Percentiles rank a stretch among this genome's conserved stretches.
phyloP scores from a whole-genome alignment of 2,797 vertebrate genomes.

The Hydrophis major region DNA sequence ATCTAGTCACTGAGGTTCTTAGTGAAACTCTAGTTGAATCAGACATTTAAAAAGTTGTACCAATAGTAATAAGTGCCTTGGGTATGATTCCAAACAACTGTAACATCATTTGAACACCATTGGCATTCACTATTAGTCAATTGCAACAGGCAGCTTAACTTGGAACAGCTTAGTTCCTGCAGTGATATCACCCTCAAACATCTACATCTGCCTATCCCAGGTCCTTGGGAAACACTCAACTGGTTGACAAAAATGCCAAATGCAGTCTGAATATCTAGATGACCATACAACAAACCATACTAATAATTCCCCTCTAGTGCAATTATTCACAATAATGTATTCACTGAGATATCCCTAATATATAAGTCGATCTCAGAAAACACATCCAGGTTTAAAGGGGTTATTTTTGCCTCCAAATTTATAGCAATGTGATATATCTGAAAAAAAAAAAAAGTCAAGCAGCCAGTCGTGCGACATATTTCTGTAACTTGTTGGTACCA shows the following conservation, averaged over 20 bases:
- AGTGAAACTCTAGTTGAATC: not conserved
- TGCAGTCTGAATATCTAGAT: not conserved
- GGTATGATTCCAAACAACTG: not conserved
- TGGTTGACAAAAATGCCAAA: not conserved
- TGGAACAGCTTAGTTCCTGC: not conserved
- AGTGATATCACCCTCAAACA: accelerated
- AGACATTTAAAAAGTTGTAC: not conserved
- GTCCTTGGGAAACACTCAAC: not conserved
- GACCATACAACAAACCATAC: not conserved
- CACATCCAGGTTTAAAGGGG: not conserved
- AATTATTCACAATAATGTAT: not conserved
- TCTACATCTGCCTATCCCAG: not conserved
- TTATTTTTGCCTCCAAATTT: not conserved
- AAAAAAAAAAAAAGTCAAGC: not conserved
- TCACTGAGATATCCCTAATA: not conserved
- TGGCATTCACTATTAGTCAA: not conserved
- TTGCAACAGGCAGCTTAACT: not conserved
- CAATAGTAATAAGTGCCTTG: not conserved
- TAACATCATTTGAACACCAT: not conserved
- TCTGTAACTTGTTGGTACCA: not conserved
- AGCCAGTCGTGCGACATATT: not conserved
- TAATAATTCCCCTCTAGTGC: not conserved
- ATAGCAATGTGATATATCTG: not conserved
- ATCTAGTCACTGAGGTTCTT: not conserved
- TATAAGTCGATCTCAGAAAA: not conserved